These are phyloP conservation scores for Solea solea DNA, from an alignment of 2,113 vertebrate genomes.

Conservation along the genomic window DNA sequence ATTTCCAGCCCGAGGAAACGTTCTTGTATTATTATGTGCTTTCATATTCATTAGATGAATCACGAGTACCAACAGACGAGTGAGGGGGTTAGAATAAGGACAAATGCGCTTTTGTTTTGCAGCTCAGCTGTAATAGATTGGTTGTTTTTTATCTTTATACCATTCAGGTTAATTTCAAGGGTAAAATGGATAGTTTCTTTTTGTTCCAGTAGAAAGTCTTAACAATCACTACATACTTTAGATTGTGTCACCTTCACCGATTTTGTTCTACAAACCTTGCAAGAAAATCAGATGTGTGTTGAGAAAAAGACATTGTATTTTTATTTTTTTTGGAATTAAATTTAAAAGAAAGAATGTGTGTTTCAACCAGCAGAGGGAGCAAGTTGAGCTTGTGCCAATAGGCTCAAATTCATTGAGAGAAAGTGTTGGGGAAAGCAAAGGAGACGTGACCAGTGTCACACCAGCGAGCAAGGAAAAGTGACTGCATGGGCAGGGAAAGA, in stretches of 20 bases:
- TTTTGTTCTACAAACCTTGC: neutral
- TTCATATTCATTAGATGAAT: slow-evolving; percentile 31
- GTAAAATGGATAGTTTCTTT: neutral
- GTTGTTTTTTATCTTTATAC: no score
- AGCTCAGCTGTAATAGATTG: no score
- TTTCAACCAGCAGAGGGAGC: slow-evolving; percentile 73
- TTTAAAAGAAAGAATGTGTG: slow-evolving; percentile 19
- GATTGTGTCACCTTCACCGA: slow-evolving; percentile 18
- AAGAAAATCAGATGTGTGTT: neutral
- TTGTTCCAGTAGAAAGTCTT: slow-evolving; percentile 22
- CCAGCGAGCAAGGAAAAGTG: slow-evolving; percentile 31
- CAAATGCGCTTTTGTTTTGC: neutral
- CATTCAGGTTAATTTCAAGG: no score
- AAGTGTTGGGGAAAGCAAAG: neutral
- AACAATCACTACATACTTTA: neutral
- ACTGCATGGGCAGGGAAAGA: slow-evolving; percentile 16
- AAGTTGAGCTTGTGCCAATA: slow-evolving; percentile 30
- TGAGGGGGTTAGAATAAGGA: slow-evolving; percentile 29
- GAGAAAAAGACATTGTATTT: no score
- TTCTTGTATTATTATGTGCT: slow-evolving; percentile 4
- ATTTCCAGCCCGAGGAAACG: neutral
- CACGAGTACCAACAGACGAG: neutral
- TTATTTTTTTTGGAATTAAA: slow-evolving; percentile 13
- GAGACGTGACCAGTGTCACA: slow-evolving; percentile 34
- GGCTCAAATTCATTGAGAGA: slow-evolving; percentile 2